phyloP scores from a whole-genome alignment of 2,113 vertebrate species.

The Bubo blakistoni region DNA sequence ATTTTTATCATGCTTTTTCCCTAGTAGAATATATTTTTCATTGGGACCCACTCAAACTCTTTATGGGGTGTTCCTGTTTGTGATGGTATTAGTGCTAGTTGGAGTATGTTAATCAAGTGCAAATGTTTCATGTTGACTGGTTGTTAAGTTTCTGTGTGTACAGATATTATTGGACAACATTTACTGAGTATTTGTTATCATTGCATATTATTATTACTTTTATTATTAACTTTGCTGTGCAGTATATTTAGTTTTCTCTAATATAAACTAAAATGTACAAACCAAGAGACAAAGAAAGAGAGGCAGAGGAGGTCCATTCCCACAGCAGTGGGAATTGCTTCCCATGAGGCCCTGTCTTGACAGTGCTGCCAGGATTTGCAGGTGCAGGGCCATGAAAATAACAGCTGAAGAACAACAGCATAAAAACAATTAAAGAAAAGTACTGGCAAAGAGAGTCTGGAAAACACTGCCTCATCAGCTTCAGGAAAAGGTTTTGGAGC shows the following conservation, averaged over 20 bases:
- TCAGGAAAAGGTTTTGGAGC: neutral
- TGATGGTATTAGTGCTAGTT: neutral
- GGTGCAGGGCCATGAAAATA: constrained; percentile 47
- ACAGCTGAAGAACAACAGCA: constrained; percentile 36
- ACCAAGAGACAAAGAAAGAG: neutral
- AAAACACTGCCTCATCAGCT: constrained; percentile 37
- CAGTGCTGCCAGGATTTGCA: constrained; percentile 31
- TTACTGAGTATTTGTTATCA: neutral
- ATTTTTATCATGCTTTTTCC: neutral
- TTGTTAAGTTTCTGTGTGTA: neutral
- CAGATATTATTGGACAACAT: neutral
- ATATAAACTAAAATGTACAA: neutral
- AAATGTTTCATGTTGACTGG: neutral
- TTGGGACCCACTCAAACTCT: neutral
- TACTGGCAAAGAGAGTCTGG: constrained; percentile 26
- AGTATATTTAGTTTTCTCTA: neutral
- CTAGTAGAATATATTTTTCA: neutral
- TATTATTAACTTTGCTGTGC: neutral
- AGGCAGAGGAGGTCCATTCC: neutral
- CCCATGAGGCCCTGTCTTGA: neutral
- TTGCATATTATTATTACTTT: neutral
- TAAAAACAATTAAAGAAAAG: constrained; percentile 30
- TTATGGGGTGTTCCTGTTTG: neutral
- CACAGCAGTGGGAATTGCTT: constrained; percentile 1
- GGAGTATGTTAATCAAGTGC: neutral